A percentile compares a stretch with the other conserved stretches of the same genome.
These are phyloP conservation scores for Heteronetta atricapilla DNA, from an alignment of 2,113 vertebrate species.

Conservation along the genomic window DNA sequence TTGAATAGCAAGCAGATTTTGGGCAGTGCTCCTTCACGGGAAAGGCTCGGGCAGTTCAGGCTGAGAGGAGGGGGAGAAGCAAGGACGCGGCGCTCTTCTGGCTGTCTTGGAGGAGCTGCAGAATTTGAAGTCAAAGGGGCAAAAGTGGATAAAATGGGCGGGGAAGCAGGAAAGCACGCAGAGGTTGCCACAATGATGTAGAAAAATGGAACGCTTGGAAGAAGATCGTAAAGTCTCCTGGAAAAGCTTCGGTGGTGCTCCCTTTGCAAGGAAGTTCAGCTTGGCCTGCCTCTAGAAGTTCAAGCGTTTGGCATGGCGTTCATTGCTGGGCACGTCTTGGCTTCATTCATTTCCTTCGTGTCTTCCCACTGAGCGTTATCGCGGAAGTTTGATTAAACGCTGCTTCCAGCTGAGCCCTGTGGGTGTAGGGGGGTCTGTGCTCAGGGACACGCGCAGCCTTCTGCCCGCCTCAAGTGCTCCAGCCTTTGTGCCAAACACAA, in stretches of 20 bases:
- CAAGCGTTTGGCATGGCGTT: background rate
- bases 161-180: background rate
- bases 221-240: background rate
- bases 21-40: constrained; percentile 6
- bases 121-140: background rate
- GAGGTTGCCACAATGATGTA: constrained; percentile 2
- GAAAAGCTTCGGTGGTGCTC: constrained; percentile 14
- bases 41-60: constrained; percentile 9
- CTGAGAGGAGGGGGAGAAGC: background rate
- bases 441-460: background rate
- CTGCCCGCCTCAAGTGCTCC: background rate
- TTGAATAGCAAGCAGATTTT: constrained; percentile 51
- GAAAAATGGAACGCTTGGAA: background rate
- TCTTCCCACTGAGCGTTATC: background rate
- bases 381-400: background rate
- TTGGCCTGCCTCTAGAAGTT: constrained; percentile 18
- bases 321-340: background rate
- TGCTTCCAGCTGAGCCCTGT: background rate
- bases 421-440: background rate
- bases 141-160: background rate
- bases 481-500: background rate
- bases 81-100: background rate
- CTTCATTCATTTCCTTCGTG: background rate
- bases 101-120: background rate
- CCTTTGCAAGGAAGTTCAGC: background rate